Percentiles rank a stretch among this genome's conserved stretches.
These are phyloP conservation scores for Maccullochella peelii DNA, from an alignment of 2,113 vertebrate genomes.

Conservation along the genomic window DNA sequence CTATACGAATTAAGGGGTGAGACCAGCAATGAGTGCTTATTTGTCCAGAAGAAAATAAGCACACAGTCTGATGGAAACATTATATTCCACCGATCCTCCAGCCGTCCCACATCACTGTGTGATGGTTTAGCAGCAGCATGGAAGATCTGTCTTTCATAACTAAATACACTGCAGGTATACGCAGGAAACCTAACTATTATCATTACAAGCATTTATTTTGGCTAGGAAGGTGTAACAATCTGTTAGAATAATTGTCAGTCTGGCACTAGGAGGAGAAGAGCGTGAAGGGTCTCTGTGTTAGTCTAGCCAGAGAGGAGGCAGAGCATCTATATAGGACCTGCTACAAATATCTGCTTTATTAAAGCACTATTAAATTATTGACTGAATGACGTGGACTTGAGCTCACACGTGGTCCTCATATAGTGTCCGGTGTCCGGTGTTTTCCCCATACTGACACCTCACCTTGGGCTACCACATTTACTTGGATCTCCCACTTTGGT, in stretches of 20 bases:
- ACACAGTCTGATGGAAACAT: slow-evolving; percentile 47
- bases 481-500: not conserved
- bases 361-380: not conserved
- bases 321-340: slow-evolving; percentile 1
- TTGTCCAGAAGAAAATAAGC: slow-evolving; percentile 68
- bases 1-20: slow-evolving; percentile 43
- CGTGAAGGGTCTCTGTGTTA: slow-evolving; percentile 21
- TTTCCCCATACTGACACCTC: slow-evolving; percentile 3
- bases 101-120: slow-evolving; percentile 4
- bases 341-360: not conserved
- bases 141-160: slow-evolving; percentile 53
- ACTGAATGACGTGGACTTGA: not conserved
- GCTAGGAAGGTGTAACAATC: slow-evolving; percentile 50
- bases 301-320: slow-evolving; percentile 9
- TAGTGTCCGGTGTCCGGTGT: not conserved
- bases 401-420: not conserved
- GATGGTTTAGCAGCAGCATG: slow-evolving; percentile 37
- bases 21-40: slow-evolving; percentile 54
- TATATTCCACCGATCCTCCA: slow-evolving; percentile 44
- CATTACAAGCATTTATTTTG: slow-evolving; percentile 66
- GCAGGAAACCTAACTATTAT: slow-evolving; percentile 61
- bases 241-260: slow-evolving; percentile 56
- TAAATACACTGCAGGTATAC: slow-evolving; percentile 60
- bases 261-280: slow-evolving; percentile 16
- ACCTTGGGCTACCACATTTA: slow-evolving; percentile 10